phyloP scores from a whole-genome alignment of 2,888 invertebrate genomes.

The Physocephala rufipes region DNA sequence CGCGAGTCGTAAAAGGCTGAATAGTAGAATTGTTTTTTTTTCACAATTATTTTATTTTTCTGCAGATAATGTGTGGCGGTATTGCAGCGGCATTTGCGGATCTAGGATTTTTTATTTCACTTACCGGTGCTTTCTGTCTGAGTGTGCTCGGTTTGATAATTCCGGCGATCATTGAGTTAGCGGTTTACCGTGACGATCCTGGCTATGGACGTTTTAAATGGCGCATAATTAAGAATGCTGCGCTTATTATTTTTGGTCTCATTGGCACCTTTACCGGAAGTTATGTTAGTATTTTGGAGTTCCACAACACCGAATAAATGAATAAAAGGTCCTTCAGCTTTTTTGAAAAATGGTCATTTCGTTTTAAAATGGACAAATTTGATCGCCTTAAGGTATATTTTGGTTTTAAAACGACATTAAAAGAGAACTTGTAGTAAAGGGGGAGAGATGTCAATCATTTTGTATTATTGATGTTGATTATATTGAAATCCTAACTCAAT shows the following conservation, averaged over 20 bases:
- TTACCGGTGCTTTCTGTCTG: slow-evolving; percentile 88
- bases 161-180: slow-evolving; percentile 85
- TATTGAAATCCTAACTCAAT: too few species aligned
- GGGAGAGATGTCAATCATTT: too few species aligned
- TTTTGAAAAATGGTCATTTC: neutral
- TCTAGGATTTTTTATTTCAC: slow-evolving; percentile 84
- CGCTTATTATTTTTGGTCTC: slow-evolving; percentile 75
- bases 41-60: neutral
- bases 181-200: slow-evolving; percentile 81
- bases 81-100: slow-evolving; percentile 84
- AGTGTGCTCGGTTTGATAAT: slow-evolving; percentile 88
- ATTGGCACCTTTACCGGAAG: slow-evolving; percentile 78
- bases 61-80: slow-evolving; percentile 69
- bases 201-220: slow-evolving; percentile 75
- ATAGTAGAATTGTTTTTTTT: neutral
- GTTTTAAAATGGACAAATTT: neutral
- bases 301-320: slow-evolving; percentile 54
- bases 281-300: slow-evolving; percentile 77
- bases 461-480: too few species aligned
- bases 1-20: slow-evolving; percentile 21
- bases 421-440: too few species aligned
- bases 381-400: neutral
- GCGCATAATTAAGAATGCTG: slow-evolving; percentile 77
- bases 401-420: neutral
- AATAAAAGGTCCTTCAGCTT: neutral